These are phyloP conservation scores for Tonatia bakeri DNA, from an alignment of 2,113 vertebrate genomes.

Conservation along the genomic window DNA sequence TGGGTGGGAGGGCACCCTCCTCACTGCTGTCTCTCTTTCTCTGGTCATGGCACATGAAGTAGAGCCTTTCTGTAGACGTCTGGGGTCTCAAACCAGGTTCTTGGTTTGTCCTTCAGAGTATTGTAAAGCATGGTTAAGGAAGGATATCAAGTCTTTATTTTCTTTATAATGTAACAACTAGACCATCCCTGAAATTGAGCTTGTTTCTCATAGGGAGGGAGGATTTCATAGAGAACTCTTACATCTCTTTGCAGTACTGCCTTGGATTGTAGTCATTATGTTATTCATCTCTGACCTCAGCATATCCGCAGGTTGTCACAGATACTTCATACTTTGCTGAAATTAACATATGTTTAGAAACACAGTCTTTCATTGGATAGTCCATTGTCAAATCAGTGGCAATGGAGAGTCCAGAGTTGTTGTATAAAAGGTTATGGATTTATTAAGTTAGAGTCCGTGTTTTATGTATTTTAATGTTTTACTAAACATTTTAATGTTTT, in stretches of 20 bases:
- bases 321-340: background rate
- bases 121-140: background rate
- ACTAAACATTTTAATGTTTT: background rate
- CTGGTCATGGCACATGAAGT: background rate
- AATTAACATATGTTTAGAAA: constrained; percentile 1
- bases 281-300: background rate
- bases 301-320: background rate
- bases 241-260: background rate
- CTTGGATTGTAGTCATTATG: background rate
- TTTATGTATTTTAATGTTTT: background rate
- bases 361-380: background rate
- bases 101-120: background rate
- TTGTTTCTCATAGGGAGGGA: background rate
- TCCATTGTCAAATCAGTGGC: background rate
- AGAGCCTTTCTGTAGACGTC: background rate
- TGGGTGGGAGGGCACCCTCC: background rate
- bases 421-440: background rate
- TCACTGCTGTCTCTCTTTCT: background rate
- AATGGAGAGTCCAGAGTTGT: background rate
- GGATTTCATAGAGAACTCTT: background rate
- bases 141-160: background rate
- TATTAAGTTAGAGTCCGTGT: background rate
- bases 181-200: background rate
- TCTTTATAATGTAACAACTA: background rate
- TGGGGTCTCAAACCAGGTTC: background rate